Evolutionary conservation across 2,797 vertebrate genomes (phyloP).

Genomic region (Labeo calbasu): DNA sequence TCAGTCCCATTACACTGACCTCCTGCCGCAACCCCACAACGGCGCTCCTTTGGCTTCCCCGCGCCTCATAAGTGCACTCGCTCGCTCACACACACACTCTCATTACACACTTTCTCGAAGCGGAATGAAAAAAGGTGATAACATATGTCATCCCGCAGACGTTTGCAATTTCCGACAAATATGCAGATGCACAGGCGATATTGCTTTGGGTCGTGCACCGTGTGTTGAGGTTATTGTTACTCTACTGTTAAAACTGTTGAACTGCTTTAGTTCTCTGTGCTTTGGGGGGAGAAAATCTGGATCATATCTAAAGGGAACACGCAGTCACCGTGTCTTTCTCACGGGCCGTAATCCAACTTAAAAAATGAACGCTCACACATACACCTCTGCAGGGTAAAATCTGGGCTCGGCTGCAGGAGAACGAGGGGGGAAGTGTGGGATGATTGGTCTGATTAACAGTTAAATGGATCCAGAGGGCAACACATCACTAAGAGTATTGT

Average conservation of each 20-base stretch:
- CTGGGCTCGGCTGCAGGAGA: constrained; percentile 29
- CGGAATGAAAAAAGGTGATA: constrained; percentile 33
- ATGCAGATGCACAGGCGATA: constrained; percentile 38
- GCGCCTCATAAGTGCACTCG: not conserved
- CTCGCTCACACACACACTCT: not conserved
- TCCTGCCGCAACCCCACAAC: constrained; percentile 28
- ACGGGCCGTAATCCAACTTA: constrained; percentile 42
- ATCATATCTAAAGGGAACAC: constrained; percentile 47
- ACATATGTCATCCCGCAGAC: constrained; percentile 29
- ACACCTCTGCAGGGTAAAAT: constrained; percentile 39
- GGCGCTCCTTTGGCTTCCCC: constrained; percentile 11
- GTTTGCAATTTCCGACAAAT: constrained; percentile 45
- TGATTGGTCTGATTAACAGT: constrained; percentile 46
- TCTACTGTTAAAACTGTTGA: constrained; percentile 40
- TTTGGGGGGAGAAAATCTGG: constrained; percentile 46
- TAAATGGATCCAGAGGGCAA: constrained; percentile 51
- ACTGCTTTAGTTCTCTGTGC: constrained; percentile 37
- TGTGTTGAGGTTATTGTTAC: constrained; percentile 45
- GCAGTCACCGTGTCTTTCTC: constrained; percentile 44
- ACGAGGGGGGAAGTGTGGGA: constrained; percentile 30
- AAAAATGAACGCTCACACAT: constrained; percentile 36
- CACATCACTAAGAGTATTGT: constrained; percentile 48
- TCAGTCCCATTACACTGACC: constrained; percentile 35
- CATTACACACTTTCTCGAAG: constrained; percentile 39
- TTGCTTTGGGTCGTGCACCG: constrained; percentile 38